Percentiles rank a stretch among this genome's conserved stretches.
Conservation (phyloP, 2,113 vertebrate genomes). For the Orycteropus afer region DNA sequence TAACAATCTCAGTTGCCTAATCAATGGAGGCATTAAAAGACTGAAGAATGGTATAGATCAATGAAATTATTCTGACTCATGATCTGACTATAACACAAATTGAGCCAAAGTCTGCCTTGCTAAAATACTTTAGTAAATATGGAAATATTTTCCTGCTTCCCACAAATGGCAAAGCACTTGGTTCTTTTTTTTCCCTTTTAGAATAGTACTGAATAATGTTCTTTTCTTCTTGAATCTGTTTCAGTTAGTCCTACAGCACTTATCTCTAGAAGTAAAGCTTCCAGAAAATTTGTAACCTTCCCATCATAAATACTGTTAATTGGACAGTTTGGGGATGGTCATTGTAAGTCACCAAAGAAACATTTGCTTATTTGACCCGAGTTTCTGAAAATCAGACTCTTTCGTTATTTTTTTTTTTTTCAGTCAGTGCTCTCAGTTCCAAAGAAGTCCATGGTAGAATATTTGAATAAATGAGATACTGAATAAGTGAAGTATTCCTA, state of each 20-base stretch:
- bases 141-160: neutral
- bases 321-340: neutral
- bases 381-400: neutral
- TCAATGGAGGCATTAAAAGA: slow-evolving; percentile 51
- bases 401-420: slow-evolving; percentile 25
- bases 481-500: neutral
- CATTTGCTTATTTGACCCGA: neutral
- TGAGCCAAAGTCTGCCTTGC: slow-evolving; percentile 49
- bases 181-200: neutral
- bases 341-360: neutral
- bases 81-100: neutral
- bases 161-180: neutral
- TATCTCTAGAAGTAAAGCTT: slow-evolving; percentile 22
- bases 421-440: neutral
- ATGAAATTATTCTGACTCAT: slow-evolving; percentile 60
- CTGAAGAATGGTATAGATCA: slow-evolving; percentile 42
- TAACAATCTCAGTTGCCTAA: slow-evolving; percentile 52
- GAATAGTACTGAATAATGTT: neutral
- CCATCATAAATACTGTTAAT: neutral
- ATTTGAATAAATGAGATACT: neutral
- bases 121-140: slow-evolving; percentile 5
- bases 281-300: neutral
- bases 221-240: neutral
- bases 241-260: neutral
- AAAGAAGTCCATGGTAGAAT: neutral